Percentiles rank a stretch among this genome's conserved stretches.
These are phyloP conservation scores for Enteromius unitaeniatus DNA, from an alignment of 2,797 vertebrate species.

Conservation along the genomic window DNA sequence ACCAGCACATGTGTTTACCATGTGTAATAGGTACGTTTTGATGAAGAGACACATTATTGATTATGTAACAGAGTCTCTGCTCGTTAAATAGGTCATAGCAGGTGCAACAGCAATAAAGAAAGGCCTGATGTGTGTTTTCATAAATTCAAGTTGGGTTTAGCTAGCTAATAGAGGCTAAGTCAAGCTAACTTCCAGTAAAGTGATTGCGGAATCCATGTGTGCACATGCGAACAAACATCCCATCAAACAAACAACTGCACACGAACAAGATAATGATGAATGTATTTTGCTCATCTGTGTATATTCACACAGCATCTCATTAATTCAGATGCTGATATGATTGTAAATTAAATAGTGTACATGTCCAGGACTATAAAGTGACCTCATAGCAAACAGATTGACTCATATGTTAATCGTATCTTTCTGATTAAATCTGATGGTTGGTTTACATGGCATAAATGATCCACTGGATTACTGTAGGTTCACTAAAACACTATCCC, in stretches of 20 bases:
- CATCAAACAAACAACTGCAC: constrained; percentile 42
- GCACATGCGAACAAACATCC: background rate
- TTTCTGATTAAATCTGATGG: constrained; percentile 13
- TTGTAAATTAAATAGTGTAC: background rate
- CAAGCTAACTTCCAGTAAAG: background rate
- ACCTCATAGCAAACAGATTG: constrained; percentile 29
- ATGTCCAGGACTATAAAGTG: constrained; percentile 34
- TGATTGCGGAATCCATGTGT: constrained; percentile 25
- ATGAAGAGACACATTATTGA: constrained; percentile 48
- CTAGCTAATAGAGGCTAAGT: background rate
- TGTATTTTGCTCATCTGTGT: constrained; percentile 8
- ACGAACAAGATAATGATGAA: background rate
- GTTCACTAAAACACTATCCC: background rate
- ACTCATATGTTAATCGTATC: background rate
- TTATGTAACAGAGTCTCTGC: constrained; percentile 55
- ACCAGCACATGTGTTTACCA: constrained; percentile 24
- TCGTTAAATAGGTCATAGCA: constrained; percentile 49
- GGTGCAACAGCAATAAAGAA: constrained; percentile 62
- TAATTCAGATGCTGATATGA: background rate
- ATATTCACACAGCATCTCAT: background rate
- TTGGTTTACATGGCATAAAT: background rate
- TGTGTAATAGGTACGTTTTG: background rate
- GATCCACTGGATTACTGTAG: background rate
- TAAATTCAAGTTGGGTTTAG: constrained; percentile 33
- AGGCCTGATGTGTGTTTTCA: constrained; percentile 41